phyloP scores from a whole-genome alignment of 2,888 invertebrate species.

The Polyploca ridens region DNA sequence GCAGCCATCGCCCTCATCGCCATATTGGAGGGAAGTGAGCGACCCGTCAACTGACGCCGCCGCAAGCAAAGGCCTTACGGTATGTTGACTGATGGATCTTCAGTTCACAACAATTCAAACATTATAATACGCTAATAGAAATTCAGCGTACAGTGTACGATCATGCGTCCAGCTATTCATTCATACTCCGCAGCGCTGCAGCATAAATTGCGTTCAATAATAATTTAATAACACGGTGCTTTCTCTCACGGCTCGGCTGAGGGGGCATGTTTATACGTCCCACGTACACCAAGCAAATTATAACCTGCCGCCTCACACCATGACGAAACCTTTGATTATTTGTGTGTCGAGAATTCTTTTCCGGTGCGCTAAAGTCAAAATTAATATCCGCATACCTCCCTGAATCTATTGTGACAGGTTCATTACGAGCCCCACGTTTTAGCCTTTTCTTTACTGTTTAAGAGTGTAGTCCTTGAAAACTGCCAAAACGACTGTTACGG shows the following conservation, averaged over 20 bases:
- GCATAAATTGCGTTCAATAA: conserved; percentile 17
- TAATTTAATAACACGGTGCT: conserved; percentile 24
- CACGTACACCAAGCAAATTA: conserved; percentile 12
- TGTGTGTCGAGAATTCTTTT: background rate
- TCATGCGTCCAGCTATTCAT: conserved; percentile 3
- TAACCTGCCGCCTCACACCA: background rate
- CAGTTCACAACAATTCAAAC: background rate
- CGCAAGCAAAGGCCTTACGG: conserved; percentile 20
- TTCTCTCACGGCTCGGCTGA: background rate
- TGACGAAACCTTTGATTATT: conserved; percentile 1
- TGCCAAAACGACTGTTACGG: too few relatives aligned
- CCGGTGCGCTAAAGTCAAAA: background rate
- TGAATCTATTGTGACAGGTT: too few relatives aligned
- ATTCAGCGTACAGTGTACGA: background rate
- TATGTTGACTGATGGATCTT: background rate
- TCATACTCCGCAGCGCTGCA: conserved; percentile 4
- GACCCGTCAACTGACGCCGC: too few relatives aligned
- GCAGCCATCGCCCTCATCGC: too few relatives aligned
- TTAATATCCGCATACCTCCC: too few relatives aligned
- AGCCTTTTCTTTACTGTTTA: too few relatives aligned
- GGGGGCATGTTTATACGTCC: conserved; percentile 12
- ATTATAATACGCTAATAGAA: conserved; percentile 1
- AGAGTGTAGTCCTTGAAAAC: too few relatives aligned
- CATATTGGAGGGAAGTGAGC: too few relatives aligned
- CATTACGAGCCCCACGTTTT: too few relatives aligned